These are phyloP conservation scores for Harpagifer antarcticus DNA, from an alignment of 2,797 vertebrate genomes.

Conservation along the genomic window DNA sequence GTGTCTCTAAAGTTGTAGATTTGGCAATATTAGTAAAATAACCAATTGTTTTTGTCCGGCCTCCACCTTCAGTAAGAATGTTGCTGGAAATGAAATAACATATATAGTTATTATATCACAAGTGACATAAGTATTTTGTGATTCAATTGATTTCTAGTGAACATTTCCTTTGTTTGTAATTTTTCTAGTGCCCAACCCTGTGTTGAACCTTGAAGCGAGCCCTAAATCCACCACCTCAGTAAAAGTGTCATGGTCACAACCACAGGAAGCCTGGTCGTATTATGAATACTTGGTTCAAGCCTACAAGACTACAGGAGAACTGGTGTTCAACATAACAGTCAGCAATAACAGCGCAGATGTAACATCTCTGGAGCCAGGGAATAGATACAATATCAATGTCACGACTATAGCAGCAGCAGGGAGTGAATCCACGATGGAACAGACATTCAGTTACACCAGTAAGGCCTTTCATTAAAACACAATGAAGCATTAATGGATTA, in stretches of 20 bases:
- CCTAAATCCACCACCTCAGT: slow-evolving; percentile 53
- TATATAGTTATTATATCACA: not conserved
- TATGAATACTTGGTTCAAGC: slow-evolving; percentile 64
- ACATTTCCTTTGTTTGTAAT: not conserved
- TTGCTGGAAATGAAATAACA: not conserved
- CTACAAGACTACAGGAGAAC: not conserved
- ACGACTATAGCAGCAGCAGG: slow-evolving; percentile 36
- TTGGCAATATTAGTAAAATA: not conserved
- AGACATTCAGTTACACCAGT: slow-evolving; percentile 70
- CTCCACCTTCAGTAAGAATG: not conserved
- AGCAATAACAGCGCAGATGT: slow-evolving; percentile 7
- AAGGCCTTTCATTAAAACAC: slow-evolving; percentile 39
- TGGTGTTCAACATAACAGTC: not conserved
- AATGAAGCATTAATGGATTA: not conserved
- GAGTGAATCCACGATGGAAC: slow-evolving; percentile 23
- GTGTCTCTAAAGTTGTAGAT: not conserved
- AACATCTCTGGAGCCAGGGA: slow-evolving; percentile 61
- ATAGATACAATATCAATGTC: slow-evolving; percentile 63
- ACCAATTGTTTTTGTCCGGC: not conserved
- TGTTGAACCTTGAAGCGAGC: slow-evolving; percentile 51
- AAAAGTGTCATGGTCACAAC: slow-evolving; percentile 61
- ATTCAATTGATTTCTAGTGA: not conserved
- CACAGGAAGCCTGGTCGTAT: not conserved
- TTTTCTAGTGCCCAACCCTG: slow-evolving; percentile 75
- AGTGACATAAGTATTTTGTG: not conserved